phyloP scores from a whole-genome alignment of 2,113 vertebrate genomes.

The Dasyornis broadbenti region DNA sequence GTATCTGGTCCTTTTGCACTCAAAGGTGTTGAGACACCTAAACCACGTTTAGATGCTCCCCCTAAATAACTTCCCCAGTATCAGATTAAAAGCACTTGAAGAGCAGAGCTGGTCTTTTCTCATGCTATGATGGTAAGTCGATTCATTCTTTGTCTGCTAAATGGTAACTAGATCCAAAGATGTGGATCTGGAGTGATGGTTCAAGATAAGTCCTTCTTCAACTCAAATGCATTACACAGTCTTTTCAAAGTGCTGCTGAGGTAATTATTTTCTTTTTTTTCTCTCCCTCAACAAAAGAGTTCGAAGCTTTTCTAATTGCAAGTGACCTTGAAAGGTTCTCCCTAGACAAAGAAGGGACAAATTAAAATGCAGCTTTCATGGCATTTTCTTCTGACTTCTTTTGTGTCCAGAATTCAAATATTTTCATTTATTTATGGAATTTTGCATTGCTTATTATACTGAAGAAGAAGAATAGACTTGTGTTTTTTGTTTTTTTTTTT shows the following conservation, averaged over 20 bases:
- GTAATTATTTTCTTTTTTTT: neutral
- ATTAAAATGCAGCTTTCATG: neutral
- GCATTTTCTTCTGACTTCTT: neutral
- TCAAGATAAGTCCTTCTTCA: neutral
- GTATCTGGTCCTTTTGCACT: neutral
- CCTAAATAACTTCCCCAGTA: neutral
- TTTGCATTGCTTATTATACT: neutral
- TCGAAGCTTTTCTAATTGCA: slow-evolving; percentile 15
- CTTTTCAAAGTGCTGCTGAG: neutral
- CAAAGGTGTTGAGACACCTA: neutral
- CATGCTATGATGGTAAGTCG: neutral
- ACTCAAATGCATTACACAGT: neutral
- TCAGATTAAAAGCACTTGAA: neutral
- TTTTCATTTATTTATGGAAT: neutral
- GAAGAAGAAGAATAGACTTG: neutral
- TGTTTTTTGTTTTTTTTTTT: neutral
- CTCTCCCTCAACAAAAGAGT: neutral
- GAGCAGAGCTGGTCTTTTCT: neutral
- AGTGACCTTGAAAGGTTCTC: neutral
- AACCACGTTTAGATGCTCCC: neutral
- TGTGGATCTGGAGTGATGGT: neutral
- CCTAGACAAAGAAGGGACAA: neutral
- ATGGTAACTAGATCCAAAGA: neutral
- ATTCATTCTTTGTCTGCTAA: neutral
- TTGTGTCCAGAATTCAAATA: neutral